Conservation (phyloP, 2,797 vertebrate genomes). For the Premnoplex brunnescens region DNA sequence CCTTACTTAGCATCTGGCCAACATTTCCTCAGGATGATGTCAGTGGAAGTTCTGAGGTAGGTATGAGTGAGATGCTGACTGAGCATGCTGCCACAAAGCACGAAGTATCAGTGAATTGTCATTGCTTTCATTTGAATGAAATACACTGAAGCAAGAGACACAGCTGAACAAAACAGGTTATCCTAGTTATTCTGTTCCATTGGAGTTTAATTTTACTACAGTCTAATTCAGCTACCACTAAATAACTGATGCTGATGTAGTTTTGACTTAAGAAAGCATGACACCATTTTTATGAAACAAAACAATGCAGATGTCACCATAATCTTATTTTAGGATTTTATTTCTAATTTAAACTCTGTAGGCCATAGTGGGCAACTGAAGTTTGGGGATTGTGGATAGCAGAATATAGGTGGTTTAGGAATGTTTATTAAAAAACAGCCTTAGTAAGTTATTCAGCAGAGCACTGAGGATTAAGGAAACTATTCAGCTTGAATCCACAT, state of each 20-base stretch:
- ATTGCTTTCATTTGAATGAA: neutral
- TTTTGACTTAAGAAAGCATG: neutral
- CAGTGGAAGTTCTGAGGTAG: neutral
- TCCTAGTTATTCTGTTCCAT: neutral
- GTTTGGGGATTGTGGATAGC: neutral
- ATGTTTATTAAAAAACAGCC: neutral
- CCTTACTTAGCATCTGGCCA: neutral
- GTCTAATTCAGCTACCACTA: neutral
- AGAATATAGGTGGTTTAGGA: neutral
- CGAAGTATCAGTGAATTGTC: neutral
- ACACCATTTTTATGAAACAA: neutral
- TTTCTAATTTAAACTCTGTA: neutral
- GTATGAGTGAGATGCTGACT: neutral
- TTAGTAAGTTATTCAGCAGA: neutral
- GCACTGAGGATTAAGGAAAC: neutral
- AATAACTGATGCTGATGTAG: neutral
- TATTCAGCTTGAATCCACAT: neutral
- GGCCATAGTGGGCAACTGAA: neutral
- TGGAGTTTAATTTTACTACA: neutral
- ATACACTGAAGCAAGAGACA: neutral
- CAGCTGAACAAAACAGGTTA: neutral
- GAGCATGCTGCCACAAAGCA: neutral
- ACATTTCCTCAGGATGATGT: neutral
- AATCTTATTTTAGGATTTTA: neutral
- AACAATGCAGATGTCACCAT: neutral